Evolutionary conservation across 1,140 invertebrate genomes (phyloP).

Genomic region (Galleria mellonella): DNA sequence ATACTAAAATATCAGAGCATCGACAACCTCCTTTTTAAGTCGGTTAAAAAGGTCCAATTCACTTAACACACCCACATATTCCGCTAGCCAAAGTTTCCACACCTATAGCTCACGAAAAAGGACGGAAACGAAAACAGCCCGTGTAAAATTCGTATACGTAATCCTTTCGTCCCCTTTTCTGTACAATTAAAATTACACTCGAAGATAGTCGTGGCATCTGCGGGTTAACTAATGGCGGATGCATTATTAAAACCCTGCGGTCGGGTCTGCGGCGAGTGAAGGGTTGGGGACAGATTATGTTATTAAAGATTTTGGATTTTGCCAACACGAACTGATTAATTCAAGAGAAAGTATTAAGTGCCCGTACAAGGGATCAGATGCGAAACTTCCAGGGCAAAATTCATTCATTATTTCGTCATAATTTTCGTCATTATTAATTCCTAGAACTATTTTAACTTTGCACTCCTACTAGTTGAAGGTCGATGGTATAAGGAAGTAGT

Average conservation of each 20-base stretch:
- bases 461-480: no score
- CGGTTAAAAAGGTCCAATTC: no score
- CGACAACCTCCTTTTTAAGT: no score
- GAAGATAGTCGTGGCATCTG: conserved; percentile 55
- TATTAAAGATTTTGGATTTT: conserved; percentile 33
- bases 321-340: no score
- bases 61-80: no score
- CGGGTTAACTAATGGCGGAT: conserved; percentile 64
- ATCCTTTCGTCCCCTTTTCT: conserved; percentile 54
- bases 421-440: no score
- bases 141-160: conserved; percentile 35
- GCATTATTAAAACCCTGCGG: conserved; percentile 62
- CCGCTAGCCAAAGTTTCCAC: no score
- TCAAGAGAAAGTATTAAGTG: not conserved
- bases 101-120: not conserved
- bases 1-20: no score
- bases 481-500: no score
- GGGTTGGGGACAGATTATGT: conserved; percentile 62
- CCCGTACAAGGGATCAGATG: not conserved
- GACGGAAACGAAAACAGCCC: conserved; percentile 20
- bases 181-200: conserved; percentile 58
- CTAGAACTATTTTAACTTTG: no score
- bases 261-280: conserved; percentile 32
- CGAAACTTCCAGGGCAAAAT: no score
- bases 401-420: no score